Conservation (phyloP, 64 coral and sea anemone genomes). For the Montipora capricornis region DNA sequence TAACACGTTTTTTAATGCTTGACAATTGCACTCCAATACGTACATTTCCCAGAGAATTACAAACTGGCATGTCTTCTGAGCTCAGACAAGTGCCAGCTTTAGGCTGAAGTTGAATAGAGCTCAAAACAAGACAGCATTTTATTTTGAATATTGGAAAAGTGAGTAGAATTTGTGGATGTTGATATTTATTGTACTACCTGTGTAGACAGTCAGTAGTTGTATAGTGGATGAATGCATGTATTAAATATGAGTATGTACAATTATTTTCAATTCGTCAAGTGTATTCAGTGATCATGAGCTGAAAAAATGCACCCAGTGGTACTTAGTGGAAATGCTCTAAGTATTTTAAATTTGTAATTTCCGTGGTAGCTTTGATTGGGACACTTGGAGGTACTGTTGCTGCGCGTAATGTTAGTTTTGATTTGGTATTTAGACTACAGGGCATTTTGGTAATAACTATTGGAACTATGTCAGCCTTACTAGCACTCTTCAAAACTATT, state of each 20-base stretch:
- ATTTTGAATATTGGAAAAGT: constrained; percentile 26
- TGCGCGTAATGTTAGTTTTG: too few species aligned
- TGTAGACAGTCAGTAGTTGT: too few species aligned
- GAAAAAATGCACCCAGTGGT: too few species aligned
- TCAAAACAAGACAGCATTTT: not conserved
- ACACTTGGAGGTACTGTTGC: too few species aligned
- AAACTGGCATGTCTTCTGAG: not conserved
- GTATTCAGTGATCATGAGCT: too few species aligned
- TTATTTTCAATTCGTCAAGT: not conserved
- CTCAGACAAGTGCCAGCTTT: not conserved
- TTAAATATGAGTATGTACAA: not conserved
- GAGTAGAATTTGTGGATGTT: constrained; percentile 9
- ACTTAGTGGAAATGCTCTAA: too few species aligned
- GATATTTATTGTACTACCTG: constrained; percentile 29
- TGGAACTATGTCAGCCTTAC: too few species aligned
- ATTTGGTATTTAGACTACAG: too few species aligned
- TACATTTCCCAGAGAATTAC: constrained; percentile 37
- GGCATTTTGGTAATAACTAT: too few species aligned
- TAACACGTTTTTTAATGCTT: not conserved
- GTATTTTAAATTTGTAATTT: too few species aligned
- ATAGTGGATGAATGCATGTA: not conserved
- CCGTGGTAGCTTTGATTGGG: too few species aligned
- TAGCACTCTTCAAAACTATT: too few species aligned
- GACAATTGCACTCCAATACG: not conserved
- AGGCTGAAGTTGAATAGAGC: not conserved